These are phyloP conservation scores for Anisognathus igniventris DNA, from an alignment of 2,797 vertebrate genomes.

Conservation along the genomic window DNA sequence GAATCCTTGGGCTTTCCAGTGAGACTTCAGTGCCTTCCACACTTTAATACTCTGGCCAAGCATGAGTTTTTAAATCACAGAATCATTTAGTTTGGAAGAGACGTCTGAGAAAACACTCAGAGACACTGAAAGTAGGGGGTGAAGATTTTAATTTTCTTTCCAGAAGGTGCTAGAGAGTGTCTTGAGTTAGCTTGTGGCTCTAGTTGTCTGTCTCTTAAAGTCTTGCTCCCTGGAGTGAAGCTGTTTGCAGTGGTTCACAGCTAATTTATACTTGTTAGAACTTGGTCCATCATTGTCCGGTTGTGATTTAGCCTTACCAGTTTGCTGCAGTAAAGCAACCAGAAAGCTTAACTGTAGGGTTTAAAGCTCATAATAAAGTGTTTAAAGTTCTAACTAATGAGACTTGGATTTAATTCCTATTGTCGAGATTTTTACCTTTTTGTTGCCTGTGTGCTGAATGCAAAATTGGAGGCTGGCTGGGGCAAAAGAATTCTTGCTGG, in stretches of 20 bases:
- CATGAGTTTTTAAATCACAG: not conserved
- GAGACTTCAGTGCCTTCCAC: not conserved
- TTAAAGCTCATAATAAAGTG: not conserved
- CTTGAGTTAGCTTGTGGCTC: not conserved
- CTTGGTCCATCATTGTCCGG: not conserved
- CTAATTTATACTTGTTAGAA: not conserved
- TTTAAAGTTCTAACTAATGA: not conserved
- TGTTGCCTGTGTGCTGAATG: not conserved
- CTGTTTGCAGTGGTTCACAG: not conserved
- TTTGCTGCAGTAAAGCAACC: not conserved
- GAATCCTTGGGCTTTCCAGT: not conserved
- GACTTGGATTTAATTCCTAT: not conserved
- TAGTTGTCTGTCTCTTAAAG: not conserved
- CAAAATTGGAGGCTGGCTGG: not conserved
- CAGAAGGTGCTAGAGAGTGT: not conserved
- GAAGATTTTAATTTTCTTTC: not conserved
- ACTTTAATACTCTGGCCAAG: not conserved
- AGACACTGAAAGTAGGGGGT: fast-evolving
- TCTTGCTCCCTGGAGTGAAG: not conserved
- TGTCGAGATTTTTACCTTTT: not conserved
- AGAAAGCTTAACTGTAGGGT: not conserved
- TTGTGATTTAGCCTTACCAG: not conserved
- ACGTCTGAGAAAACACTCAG: not conserved
- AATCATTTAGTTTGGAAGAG: not conserved
- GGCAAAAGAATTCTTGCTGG: not conserved